Base-by-base conservation (phyloP, 1,140 invertebrate genomes). In the Pissodes strobi region DNA sequence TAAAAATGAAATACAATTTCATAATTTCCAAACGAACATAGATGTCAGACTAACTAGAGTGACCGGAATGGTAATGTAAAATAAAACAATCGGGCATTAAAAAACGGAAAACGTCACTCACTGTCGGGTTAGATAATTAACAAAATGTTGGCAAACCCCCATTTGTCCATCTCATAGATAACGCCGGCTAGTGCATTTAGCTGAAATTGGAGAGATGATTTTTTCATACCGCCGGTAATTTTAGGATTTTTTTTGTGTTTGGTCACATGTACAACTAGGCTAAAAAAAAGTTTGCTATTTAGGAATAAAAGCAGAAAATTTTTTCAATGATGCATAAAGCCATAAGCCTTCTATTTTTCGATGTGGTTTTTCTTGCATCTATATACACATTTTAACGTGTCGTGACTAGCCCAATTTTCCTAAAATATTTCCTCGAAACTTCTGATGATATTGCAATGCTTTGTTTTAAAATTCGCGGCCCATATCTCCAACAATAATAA, bases 1-100 rank as follows among this genome's bases (percentile, higher is more conserved):
- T 49, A 49, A 49, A 49, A 49, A 23, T 25, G 17, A 49, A 49
- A 49, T 22, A 23, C 19, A 12, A 49, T 49, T 49, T 49, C 22
- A 49, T 49, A 49, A 49, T 49, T 49, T 49, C 46, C 17, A 49
- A 49, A 49, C 23, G 46, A 17, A 49, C 46, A 49, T 49, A 22
- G 18, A 22, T 25, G 17, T 43, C 30, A 43, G 39, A n/a, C n/a
- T n/a, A n/a, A 17, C 15, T 8, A 25, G 12, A 22, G 46, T 21
- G 8, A 18, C 46, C 9, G 22, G 46, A 25, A 49, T 25, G 18
- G 46, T 9, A 9, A 49, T 22, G 22, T 49, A 49, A 49, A 49
- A 25, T 25, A 25, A 49, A 49, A 49, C 12, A 21, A 17, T n/a
- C 8, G 22, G 18, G 46, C 21, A 49, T 49, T 49, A 49, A 49